Base-by-base conservation (phyloP, 2,888 invertebrate species). In the Agonopterix subpropinquella region DNA sequence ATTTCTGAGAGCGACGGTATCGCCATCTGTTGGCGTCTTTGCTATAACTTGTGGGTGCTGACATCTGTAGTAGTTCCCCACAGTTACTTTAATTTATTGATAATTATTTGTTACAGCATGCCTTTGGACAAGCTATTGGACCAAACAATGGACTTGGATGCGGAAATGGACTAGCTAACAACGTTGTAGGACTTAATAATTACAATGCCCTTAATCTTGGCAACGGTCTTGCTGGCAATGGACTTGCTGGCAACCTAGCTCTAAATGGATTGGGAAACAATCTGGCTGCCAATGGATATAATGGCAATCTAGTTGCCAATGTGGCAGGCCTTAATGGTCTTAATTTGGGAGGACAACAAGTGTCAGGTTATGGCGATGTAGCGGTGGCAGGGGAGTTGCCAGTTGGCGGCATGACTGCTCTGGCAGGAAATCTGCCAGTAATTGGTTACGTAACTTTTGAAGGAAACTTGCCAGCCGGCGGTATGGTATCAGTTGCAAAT, bases 371-470 rank as follows among this genome's bases (percentile, higher is more conserved):
- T 36, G 80, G 81, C 1, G 82, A 84, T 48, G 67, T 83, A 0
- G 57, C 69, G 0, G 64, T 85, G 0, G 49, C 59, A 1, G 84
- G 84, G 0, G 77, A 80, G 39, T 52, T 83, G 59, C 84, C 82
- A 57, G 79, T 82, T 0, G 67, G 68, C 45, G 84, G 84, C 1
- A 68, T 66, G 2, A 82, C 84, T 0, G 68, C 70, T 1, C 65
- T 84, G 0, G 48, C 66, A 43, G 86, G 85, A 8, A 80, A 83
- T 36, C 76, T 80, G 50, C 84, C 85, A 54, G 79, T 86, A 0
- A 77, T 85, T 54, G 86, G 86, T 44, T 85, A 77, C 49, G 85
- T 86, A 0, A 78, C 77, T 2, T 86, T 86, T 47, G 85, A 86
- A 47, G 86, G 85, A 0, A 66, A 67, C 2, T 60, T 86, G 18